These are phyloP conservation scores for Nyleta sp. DNA, from an alignment of 2,888 invertebrate genomes.

Conservation along the genomic window DNA sequence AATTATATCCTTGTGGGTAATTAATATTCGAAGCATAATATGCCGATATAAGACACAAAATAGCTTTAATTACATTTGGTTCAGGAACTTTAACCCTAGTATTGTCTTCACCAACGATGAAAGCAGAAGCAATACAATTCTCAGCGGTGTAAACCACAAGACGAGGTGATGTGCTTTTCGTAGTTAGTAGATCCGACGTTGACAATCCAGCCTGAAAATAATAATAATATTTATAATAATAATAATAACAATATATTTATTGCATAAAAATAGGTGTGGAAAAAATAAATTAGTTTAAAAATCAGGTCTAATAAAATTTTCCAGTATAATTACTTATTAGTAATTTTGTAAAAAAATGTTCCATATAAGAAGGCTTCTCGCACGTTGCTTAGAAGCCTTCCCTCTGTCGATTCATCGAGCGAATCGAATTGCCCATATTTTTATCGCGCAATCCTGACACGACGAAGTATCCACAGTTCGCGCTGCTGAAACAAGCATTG, in stretches of 20 bases:
- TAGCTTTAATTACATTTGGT: background rate
- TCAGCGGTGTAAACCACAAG: constrained; percentile 14
- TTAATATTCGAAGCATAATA: constrained; percentile 28
- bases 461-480: too few species aligned
- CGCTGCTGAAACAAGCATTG: too few species aligned
- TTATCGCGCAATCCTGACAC: too few species aligned
- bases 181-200: background rate
- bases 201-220: constrained; percentile 19
- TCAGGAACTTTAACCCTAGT: constrained; percentile 20
- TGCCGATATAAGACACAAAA: constrained; percentile 17
- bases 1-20: constrained; percentile 17
- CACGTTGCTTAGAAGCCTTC: too few species aligned
- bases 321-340: background rate
- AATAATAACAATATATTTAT: too few species aligned
- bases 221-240: background rate
- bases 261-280: too few species aligned
- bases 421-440: too few species aligned
- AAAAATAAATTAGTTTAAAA: too few species aligned
- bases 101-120: constrained; percentile 7
- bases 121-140: constrained; percentile 6
- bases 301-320: too few species aligned
- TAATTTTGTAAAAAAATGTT: too few species aligned
- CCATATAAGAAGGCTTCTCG: too few species aligned
- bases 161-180: background rate
- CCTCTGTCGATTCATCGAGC: too few species aligned